Evolutionary conservation across 2,797 vertebrate genomes (phyloP).

Genomic region (Ictinia mississippiensis): DNA sequence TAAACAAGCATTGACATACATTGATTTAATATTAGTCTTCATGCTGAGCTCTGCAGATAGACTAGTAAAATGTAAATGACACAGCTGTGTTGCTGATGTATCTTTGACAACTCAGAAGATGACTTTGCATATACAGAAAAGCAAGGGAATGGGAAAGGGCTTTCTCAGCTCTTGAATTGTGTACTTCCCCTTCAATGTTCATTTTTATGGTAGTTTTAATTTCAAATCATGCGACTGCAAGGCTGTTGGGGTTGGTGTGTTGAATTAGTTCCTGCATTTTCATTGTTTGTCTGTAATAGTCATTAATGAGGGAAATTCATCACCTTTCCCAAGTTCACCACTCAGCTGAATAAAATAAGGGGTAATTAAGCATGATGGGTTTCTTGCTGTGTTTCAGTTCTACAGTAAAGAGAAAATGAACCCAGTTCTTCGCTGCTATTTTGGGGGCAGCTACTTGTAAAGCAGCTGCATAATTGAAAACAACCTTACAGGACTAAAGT

Average conservation of each 20-base stretch:
- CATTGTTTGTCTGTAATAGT: not conserved
- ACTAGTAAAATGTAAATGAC: not conserved
- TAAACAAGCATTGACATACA: not conserved
- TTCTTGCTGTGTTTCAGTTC: not conserved
- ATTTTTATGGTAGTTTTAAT: not conserved
- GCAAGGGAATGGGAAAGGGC: not conserved
- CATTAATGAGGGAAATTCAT: slow-evolving; percentile 2
- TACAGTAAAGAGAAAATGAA: not conserved
- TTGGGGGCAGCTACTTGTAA: not conserved
- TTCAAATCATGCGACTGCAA: not conserved
- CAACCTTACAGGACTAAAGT: not conserved
- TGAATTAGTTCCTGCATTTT: not conserved
- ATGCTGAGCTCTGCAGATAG: not conserved
- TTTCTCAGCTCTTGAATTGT: not conserved
- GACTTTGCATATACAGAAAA: not conserved
- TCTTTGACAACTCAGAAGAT: not conserved
- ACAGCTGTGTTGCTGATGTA: not conserved
- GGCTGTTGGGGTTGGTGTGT: not conserved
- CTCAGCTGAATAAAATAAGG: not conserved
- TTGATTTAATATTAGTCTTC: slow-evolving; percentile 13
- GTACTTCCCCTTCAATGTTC: not conserved
- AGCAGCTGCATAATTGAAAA: not conserved
- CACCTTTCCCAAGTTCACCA: not conserved
- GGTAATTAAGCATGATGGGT: not conserved
- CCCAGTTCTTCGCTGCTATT: not conserved